Conservation (phyloP, 2,113 vertebrate genomes). For the Pyrgilauda ruficollis region DNA sequence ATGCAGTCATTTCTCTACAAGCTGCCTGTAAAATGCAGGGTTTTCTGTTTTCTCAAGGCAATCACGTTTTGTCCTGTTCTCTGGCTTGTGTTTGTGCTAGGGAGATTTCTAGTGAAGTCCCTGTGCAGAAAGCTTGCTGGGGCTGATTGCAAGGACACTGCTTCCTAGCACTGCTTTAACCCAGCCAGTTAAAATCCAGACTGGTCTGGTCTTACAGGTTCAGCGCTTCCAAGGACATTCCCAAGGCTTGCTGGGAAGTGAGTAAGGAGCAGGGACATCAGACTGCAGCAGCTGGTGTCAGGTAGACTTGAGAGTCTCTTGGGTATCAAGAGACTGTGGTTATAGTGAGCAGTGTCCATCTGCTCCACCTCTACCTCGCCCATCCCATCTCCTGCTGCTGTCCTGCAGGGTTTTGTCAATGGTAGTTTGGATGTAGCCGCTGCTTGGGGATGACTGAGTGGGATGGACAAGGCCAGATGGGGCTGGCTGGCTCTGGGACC, state of each 20-base stretch:
- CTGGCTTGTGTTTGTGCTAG: not conserved
- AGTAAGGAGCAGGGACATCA: not conserved
- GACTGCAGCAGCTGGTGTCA: not conserved
- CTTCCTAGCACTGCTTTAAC: not conserved
- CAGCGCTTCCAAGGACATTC: not conserved
- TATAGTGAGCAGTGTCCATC: not conserved
- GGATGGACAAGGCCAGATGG: conserved; percentile 42
- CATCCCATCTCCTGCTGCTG: not conserved
- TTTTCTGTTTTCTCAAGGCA: not conserved
- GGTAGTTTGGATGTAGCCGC: not conserved
- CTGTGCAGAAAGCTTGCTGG: not conserved
- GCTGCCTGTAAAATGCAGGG: not conserved
- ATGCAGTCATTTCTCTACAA: not conserved
- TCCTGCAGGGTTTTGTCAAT: not conserved
- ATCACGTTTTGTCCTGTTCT: not conserved
- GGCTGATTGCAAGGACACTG: not conserved
- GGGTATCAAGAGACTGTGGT: not conserved
- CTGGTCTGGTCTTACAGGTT: not conserved
- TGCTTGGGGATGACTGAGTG: not conserved
- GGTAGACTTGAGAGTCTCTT: not conserved
- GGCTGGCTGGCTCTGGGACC: not conserved
- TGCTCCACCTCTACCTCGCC: not conserved
- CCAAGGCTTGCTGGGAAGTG: not conserved
- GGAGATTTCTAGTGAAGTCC: not conserved
- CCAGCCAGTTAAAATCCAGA: not conserved